phyloP scores from a whole-genome alignment of 37 sponge, comb jelly and placozoan genomes.

The Eunapius fragilis region DNA sequence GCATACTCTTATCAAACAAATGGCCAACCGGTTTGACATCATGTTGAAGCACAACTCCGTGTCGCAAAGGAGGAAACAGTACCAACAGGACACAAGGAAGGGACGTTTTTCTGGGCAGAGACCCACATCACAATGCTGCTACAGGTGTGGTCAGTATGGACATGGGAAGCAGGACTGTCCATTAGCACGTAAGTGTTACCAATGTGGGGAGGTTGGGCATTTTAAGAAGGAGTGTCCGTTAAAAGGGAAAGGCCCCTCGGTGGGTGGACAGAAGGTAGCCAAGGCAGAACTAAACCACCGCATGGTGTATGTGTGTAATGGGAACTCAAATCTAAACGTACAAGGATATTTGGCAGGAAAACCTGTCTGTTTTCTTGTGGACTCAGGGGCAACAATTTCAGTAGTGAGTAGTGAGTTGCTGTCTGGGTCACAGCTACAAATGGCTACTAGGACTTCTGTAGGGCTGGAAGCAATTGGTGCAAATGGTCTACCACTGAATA shows the following conservation, averaged over 20 bases:
- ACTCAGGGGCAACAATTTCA: slow-evolving; percentile 29
- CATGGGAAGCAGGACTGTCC: neutral
- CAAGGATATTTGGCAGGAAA: neutral
- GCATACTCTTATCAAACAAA: no score
- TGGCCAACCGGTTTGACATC: no score
- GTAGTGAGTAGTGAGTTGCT: neutral
- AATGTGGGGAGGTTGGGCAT: slow-evolving; percentile 27
- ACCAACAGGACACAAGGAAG: no score
- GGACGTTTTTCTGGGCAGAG: no score
- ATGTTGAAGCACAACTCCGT: no score
- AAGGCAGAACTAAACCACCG: slow-evolving; percentile 4
- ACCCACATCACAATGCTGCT: no score
- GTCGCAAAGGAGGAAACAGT: no score
- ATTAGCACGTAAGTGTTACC: neutral
- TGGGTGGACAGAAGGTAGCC: neutral
- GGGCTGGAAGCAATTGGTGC: slow-evolving; percentile 7
- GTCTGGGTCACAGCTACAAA: neutral
- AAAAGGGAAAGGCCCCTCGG: slow-evolving; percentile 9
- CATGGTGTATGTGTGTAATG: neutral
- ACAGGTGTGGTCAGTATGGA: neutral
- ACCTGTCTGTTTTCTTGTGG: neutral
- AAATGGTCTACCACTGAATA: slow-evolving; percentile 17
- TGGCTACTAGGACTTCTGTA: neutral
- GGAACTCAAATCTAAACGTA: neutral
- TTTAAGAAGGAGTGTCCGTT: slow-evolving; percentile 17